phyloP scores from a whole-genome alignment of 2,888 invertebrate genomes.

The Cancer borealis region DNA sequence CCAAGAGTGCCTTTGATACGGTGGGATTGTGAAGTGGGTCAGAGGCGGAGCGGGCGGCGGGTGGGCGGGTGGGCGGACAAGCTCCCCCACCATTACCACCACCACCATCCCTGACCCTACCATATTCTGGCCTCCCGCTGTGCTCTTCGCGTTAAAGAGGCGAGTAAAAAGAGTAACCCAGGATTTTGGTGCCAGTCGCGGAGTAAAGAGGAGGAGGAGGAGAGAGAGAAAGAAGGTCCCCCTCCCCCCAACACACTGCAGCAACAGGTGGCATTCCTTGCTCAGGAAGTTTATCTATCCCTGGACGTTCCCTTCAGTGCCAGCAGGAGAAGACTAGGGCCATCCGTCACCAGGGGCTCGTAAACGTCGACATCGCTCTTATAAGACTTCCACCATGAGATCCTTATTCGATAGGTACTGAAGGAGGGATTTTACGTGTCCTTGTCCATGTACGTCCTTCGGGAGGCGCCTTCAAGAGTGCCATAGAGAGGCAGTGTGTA shows the following conservation, averaged over 20 bases:
- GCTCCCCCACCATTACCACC: not conserved
- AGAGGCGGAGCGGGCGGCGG: conserved; percentile 20
- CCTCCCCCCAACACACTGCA: conserved; percentile 15
- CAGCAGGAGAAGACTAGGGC: conserved; percentile 56
- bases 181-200: conserved; percentile 26
- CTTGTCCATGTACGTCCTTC: conserved; percentile 23
- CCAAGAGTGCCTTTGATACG: conserved; percentile 52
- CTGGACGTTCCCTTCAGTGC: conserved; percentile 56
- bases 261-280: conserved; percentile 52
- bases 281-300: conserved; percentile 57
- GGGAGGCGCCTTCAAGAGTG: conserved; percentile 31
- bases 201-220: conserved; percentile 22
- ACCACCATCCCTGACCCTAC: conserved; percentile 2
- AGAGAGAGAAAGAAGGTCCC: not conserved
- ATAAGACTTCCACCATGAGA: conserved; percentile 46
- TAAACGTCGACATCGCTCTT: conserved; percentile 37
- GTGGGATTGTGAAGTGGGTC: conserved; percentile 50
- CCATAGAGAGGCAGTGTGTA: not conserved
- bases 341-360: conserved; percentile 48
- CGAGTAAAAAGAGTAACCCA: conserved; percentile 50
- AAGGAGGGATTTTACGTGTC: conserved; percentile 47
- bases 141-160: conserved; percentile 46
- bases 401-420: conserved; percentile 65
- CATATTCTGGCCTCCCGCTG: conserved; percentile 28
- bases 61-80: not conserved